Base-by-base conservation (phyloP, 2,797 vertebrate genomes). In the Apodemus agrarius region DNA sequence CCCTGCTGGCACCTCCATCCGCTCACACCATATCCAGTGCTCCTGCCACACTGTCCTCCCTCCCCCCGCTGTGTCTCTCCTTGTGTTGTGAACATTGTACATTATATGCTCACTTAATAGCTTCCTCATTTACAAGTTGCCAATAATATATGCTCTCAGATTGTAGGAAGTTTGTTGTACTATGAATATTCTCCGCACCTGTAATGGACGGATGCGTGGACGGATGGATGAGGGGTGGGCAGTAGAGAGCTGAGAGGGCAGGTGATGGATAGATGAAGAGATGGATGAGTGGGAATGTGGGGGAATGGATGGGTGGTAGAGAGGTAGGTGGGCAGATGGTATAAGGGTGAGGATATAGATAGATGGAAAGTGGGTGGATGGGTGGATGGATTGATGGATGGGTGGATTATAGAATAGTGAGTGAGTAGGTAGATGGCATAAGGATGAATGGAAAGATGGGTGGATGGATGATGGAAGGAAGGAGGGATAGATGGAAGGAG, bases 101-200 rank as follows among this genome's bases (percentile, higher is more conserved):
- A 19, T 46, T 19, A 6, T 6, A 0, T 17, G 6, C 17, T n/a
- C 10, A 34, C 31, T 34, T 14, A 0, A 13, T 13, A 61, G 22
- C 16, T 14, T 9, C 12, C 17, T 81, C n/a, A 19, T 40, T 43
- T 59, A 49, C 34, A n/a, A 40, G 61, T 63, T 69, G 43, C 37
- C 17, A 43, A 24, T 19, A 61, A 1, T 65, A n/a, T 80, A 40
- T 19, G 1, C 22, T 83, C 37, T 11, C 31, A 88, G 59, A 34
- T 5, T 75, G 84, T 72, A 95, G 59, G 52, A 65, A 46, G 34
- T 37, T 54, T 72, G 6, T 40, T 86, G 19, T 69, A 31, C 21
- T 12, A 17, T 26, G 19, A 72, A 52, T 61, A 89, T 61, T 46
- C 37, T 57, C 37, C 61, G 52, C 17, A 46, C 29, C 16, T 74